A percentile compares a stretch with the other conserved stretches of the same genome.
phyloP scores from a whole-genome alignment of 2,113 vertebrate species.

The Pseudorhombus dupliciocellatus region DNA sequence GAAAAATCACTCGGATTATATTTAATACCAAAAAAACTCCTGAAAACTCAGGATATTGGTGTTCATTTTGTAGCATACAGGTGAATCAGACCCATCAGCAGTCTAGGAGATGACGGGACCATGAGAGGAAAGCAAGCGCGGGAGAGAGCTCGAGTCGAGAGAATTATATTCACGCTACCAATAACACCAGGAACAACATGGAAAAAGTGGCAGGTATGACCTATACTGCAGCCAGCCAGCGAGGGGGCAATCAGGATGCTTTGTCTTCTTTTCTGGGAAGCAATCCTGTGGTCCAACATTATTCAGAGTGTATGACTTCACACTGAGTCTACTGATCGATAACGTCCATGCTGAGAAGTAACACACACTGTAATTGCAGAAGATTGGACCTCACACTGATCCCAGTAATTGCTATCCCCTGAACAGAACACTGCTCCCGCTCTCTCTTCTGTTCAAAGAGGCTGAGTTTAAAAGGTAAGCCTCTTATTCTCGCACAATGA shows the following conservation, averaged over 20 bases:
- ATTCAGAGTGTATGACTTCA: too few species aligned
- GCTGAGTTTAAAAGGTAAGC: slow-evolving; percentile 15
- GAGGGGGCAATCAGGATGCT: too few species aligned
- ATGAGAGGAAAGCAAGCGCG: background rate
- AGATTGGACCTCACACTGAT: too few species aligned
- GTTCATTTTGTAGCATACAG: background rate
- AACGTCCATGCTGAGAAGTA: background rate
- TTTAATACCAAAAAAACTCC: background rate
- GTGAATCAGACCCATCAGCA: slow-evolving; percentile 11
- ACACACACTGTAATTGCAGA: too few species aligned
- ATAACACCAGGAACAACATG: background rate
- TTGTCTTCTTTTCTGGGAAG: too few species aligned
- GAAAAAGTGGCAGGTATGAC: too few species aligned
- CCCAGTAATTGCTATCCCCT: slow-evolving; percentile 6
- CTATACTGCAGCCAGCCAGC: too few species aligned
- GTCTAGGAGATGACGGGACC: slow-evolving; percentile 2
- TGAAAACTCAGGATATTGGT: background rate
- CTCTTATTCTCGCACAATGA: slow-evolving; percentile 2
- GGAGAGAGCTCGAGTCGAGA: background rate
- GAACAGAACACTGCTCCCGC: slow-evolving; percentile 16
- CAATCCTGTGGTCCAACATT: too few species aligned
- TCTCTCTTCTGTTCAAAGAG: slow-evolving; percentile 6
- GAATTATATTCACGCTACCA: background rate
- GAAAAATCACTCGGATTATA: background rate
- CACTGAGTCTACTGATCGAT: background rate